Percentiles rank a stretch among this genome's conserved stretches.
Conservation (phyloP, 2,797 vertebrate species). For the Pipistrellus pygmaeus region DNA sequence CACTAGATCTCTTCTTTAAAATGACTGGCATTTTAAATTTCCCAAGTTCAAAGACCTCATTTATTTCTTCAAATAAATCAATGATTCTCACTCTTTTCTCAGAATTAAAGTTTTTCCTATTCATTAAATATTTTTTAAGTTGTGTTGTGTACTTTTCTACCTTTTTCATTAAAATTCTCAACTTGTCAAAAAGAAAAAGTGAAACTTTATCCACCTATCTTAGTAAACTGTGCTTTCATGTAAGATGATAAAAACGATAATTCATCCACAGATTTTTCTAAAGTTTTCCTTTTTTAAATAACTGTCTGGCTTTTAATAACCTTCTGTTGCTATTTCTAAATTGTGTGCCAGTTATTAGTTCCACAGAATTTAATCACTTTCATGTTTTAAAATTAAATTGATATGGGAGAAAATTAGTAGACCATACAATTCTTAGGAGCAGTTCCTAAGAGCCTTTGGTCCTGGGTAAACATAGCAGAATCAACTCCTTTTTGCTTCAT, state of each 20-base stretch:
- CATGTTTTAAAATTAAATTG: background rate
- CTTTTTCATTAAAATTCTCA: slow-evolving; percentile 28
- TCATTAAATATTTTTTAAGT: background rate
- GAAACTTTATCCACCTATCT: background rate
- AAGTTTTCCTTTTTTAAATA: background rate
- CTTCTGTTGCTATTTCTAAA: background rate
- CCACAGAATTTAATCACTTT: slow-evolving; percentile 2
- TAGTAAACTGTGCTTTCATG: background rate
- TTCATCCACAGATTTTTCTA: background rate
- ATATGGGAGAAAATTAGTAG: background rate
- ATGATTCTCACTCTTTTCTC: background rate
- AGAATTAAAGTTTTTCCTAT: background rate
- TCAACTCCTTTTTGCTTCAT: background rate
- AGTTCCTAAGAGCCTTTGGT: background rate
- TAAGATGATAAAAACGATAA: background rate
- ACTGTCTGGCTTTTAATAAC: background rate
- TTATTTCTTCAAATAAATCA: background rate
- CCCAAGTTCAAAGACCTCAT: background rate
- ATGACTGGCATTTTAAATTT: slow-evolving; percentile 14
- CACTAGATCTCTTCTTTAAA: background rate
- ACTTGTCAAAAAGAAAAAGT: background rate
- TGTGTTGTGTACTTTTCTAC: background rate
- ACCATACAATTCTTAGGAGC: background rate
- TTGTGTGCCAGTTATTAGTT: background rate
- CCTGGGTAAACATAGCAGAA: background rate